Evolutionary conservation across 2,113 vertebrate species (phyloP).

Genomic region (Crotalus horridus): DNA sequence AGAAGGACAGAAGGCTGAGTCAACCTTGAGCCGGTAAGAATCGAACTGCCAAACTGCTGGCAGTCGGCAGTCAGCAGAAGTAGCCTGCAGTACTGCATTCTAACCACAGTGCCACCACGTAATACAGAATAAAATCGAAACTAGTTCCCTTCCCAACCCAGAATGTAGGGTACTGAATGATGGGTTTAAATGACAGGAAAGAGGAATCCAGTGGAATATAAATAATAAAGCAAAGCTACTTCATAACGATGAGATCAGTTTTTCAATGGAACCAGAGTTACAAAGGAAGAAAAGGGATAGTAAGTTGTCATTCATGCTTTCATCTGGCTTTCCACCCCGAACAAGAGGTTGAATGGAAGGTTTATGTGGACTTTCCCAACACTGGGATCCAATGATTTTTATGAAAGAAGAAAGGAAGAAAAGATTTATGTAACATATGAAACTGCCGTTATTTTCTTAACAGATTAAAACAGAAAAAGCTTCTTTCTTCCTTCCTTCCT

Average conservation of each 20-base stretch:
- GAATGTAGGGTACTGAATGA: neutral
- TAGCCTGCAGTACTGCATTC: too few species aligned
- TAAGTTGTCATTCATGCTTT: neutral
- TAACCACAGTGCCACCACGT: neutral
- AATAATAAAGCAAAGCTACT: neutral
- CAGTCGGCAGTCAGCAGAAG: too few species aligned
- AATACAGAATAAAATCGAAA: neutral
- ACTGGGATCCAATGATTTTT: neutral
- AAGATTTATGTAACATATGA: neutral
- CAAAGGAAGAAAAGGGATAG: neutral
- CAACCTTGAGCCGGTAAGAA: too few species aligned
- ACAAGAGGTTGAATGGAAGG: neutral
- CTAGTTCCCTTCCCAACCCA: neutral
- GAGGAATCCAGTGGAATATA: neutral
- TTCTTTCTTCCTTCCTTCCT: neutral
- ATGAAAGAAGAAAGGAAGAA: neutral
- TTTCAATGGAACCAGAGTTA: neutral
- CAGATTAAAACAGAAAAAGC: neutral
- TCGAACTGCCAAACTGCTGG: too few species aligned
- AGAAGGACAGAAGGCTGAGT: too few species aligned
- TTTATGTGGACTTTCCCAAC: neutral
- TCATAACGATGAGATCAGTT: neutral
- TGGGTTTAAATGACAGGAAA: neutral
- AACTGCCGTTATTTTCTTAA: neutral
- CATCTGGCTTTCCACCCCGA: neutral